These are phyloP conservation scores for Melanotaenia boesemani DNA, from an alignment of 2,797 vertebrate species.

Conservation along the genomic window DNA sequence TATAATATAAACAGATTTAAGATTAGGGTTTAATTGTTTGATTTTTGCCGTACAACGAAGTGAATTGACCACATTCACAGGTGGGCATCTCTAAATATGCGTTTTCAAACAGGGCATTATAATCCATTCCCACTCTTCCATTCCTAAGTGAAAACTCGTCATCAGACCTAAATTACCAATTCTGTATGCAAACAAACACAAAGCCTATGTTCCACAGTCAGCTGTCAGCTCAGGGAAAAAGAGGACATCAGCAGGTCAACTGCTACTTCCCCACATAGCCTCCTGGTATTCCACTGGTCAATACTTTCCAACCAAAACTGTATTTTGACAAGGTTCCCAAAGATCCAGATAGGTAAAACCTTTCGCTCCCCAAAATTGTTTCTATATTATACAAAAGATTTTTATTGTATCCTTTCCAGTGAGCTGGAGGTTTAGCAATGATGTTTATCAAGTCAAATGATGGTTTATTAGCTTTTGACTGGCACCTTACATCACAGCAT, in stretches of 20 bases:
- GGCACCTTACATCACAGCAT: background rate
- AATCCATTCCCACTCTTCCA: background rate
- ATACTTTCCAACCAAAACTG: no score
- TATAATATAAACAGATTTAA: slow-evolving; percentile 53
- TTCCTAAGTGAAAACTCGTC: background rate
- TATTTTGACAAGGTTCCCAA: no score
- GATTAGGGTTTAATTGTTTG: background rate
- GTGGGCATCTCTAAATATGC: background rate
- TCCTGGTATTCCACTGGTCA: no score
- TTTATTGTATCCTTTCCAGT: no score
- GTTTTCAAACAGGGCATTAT: no score
- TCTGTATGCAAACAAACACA: background rate
- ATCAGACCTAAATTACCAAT: background rate
- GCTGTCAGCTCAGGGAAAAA: no score
- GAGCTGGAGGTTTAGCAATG: no score
- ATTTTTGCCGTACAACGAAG: background rate
- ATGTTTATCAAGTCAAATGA: background rate
- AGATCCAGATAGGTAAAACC: no score
- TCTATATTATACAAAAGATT: background rate
- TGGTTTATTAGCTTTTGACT: background rate
- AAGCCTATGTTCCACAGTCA: no score
- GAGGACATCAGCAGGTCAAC: no score
- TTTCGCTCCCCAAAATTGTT: background rate
- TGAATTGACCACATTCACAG: background rate
- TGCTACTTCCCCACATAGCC: no score